phyloP scores from a whole-genome alignment of 1,140 invertebrate genomes.

The Choristoneura fumiferana region DNA sequence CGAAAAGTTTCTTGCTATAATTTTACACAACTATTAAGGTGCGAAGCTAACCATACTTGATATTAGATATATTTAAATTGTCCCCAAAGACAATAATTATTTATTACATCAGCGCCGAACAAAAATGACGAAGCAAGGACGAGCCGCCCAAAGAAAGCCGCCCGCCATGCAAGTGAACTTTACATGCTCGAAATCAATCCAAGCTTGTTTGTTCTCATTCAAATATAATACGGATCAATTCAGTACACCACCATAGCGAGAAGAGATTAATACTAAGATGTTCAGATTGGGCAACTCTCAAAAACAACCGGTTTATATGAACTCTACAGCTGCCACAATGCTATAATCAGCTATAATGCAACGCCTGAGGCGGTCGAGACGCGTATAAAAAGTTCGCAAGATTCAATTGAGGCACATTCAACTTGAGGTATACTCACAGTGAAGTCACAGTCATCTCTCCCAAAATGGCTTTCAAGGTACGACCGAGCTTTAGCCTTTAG shows the following conservation, averaged over 20 bases:
- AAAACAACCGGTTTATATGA: slow-evolving; percentile 47
- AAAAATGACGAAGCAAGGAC: slow-evolving; percentile 36
- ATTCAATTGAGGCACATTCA: slow-evolving; percentile 54
- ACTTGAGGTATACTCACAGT: slow-evolving; percentile 56
- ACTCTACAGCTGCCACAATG: slow-evolving; percentile 29
- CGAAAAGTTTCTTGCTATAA: no score
- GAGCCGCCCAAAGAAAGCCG: slow-evolving; percentile 46
- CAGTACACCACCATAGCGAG: slow-evolving; percentile 19
- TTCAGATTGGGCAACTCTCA: slow-evolving; percentile 25
- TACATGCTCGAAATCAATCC: slow-evolving; percentile 47
- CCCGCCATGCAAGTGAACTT: slow-evolving; percentile 56
- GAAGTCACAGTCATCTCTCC: slow-evolving; percentile 44
- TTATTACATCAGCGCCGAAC: neutral
- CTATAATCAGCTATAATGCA: slow-evolving; percentile 43
- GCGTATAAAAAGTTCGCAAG: slow-evolving; percentile 56
- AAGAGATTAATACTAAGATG: slow-evolving; percentile 22
- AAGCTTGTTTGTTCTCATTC: slow-evolving; percentile 42
- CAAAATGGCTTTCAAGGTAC: slow-evolving; percentile 69
- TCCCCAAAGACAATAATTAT: neutral
- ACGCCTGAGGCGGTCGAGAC: slow-evolving; percentile 40
- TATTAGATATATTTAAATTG: no score
- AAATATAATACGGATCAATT: slow-evolving; percentile 39
- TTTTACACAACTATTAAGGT: no score
- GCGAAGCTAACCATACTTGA: no score
- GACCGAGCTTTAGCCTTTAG: slow-evolving; percentile 3